Evolutionary conservation across 2,113 vertebrate species (phyloP), one percentile per base, ranked within the genome.

Genomic region (Takifugu bimaculatus): DNA sequence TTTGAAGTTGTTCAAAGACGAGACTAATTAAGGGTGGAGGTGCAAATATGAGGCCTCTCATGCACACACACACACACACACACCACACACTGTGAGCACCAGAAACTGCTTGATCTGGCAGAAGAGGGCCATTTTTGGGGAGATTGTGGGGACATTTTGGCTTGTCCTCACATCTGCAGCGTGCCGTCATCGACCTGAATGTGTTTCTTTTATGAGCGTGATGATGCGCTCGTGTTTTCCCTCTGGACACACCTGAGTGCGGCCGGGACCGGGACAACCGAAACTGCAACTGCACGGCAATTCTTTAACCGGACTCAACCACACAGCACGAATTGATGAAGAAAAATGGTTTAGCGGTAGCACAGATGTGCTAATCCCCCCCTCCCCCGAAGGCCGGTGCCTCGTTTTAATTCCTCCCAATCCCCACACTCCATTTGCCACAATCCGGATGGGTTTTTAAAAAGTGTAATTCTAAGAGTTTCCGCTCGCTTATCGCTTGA

Each of bases 391-490:
- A 48, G 45, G n/a, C 45, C n/a, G 13, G 13, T 48, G 49, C 70
- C 44, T 44, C 58, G 4, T 5, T 15, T 11, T 32, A 3, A 27
- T 35, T 26, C 12, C 0, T 0, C 20, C 3, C 5, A 20, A 20
- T 20, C 9, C 13, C 6, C 3, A 9, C 32, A 27, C 60, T 74
- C 54, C 4, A 0, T 29, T 44, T 75, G 63, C 82, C 58, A 58
- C 82, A 85, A 76, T 75, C 78, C 72, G 70, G 84, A 84, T 82
- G 67, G 77, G 78, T 76, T 80, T 63, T 76, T 54, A 55, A 56
- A 68, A 89, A 85, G 66, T 79, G 72, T 81, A 58, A 73, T 81
- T 74, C 82, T 90, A 84, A 88, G 86, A 84, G 25, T 68, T 87
- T 72, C 10, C 14, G 4, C 51, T 63, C 57, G n/a, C 29, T 61